Evolutionary conservation across 2,797 vertebrate genomes (phyloP).

Genomic region (Gadopsis bispinosus): DNA sequence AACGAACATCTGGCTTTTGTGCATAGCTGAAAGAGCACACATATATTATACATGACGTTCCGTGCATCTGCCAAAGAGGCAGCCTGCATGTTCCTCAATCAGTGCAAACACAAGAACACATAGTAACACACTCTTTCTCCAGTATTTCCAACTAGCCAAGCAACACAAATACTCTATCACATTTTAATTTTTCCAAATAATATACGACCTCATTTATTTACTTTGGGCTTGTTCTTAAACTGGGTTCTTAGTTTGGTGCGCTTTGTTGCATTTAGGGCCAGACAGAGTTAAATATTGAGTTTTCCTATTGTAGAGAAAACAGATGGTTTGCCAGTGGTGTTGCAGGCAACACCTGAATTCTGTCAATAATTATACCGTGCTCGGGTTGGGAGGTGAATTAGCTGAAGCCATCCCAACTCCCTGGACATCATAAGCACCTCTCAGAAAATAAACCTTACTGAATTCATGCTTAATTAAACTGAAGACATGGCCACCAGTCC

Average conservation of each 20-base stretch:
- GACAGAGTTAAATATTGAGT: conserved; percentile 66
- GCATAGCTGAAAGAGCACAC: conserved; percentile 82
- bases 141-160: conserved; percentile 19
- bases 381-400: conserved; percentile 48
- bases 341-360: conserved; percentile 73
- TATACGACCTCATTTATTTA: conserved; percentile 16
- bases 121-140: conserved; percentile 38
- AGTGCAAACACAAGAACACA: conserved; percentile 65
- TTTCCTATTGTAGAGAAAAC: conserved; percentile 71
- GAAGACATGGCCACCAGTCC: conserved; percentile 3
- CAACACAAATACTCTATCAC: conserved; percentile 21
- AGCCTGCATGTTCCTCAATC: conserved; percentile 73
- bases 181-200: conserved; percentile 9
- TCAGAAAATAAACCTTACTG: conserved; percentile 46
- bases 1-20: conserved; percentile 87
- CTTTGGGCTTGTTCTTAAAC: not conserved
- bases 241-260: conserved; percentile 11
- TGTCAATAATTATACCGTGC: conserved; percentile 68
- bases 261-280: conserved; percentile 45
- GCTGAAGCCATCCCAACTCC: conserved; percentile 55
- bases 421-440: conserved; percentile 57
- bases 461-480: conserved; percentile 36
- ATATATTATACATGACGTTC: conserved; percentile 87
- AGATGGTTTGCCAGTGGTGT: conserved; percentile 73
- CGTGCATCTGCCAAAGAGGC: conserved; percentile 84